Evolutionary conservation across 2,888 invertebrate species (phyloP), one percentile per base, ranked within the genome.

Genomic region (Lottia gigantea): DNA sequence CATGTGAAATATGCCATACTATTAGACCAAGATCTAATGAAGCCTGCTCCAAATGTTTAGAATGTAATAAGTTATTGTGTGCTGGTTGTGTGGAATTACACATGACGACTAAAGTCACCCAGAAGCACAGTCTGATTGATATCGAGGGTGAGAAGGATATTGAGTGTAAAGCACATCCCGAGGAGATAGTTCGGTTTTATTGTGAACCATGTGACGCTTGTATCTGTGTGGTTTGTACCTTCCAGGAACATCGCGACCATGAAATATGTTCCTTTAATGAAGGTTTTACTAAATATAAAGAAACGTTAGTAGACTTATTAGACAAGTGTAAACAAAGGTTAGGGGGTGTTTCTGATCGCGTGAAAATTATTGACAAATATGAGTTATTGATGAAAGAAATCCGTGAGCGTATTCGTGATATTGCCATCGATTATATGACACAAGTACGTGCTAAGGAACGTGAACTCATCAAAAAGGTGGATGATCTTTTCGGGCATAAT

Each of bases 141-240:
- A 76, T 86, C n/a, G 85, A 87, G 63, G 85, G 85, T 0, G 86
- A 88, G 75, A 88, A 87, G 74, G 85, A 86, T 65, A 85, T 87
- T 11, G 83, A 85, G 66, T 88, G 88, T 71, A 87, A 87, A 73
- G 80, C 72, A 7, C 88, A 88, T 64, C 79, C 80, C 0, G 86
- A 86, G 47, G 88, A 88, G 74, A 80, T 81, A 26, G 85, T 87
- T 0, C 78, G 88, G 1, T 88, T 87, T 76, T 88, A 87, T 76
- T 88, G 88, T 70, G 87, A 88, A 71, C 84, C 84, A 1, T 88
- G 88, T 74, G 86, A 87, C 64, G 79, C 81, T 65, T 88, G 88
- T 66, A 83, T 88, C 19, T 88, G 88, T 79, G 83, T 88, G 40
- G 80, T 88, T 16, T 88, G 88, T 70, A 86, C 88, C 14, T 88